Conservation (phyloP, 2,113 vertebrate species). For the Rhynchopsitta pachyrhyncha region DNA sequence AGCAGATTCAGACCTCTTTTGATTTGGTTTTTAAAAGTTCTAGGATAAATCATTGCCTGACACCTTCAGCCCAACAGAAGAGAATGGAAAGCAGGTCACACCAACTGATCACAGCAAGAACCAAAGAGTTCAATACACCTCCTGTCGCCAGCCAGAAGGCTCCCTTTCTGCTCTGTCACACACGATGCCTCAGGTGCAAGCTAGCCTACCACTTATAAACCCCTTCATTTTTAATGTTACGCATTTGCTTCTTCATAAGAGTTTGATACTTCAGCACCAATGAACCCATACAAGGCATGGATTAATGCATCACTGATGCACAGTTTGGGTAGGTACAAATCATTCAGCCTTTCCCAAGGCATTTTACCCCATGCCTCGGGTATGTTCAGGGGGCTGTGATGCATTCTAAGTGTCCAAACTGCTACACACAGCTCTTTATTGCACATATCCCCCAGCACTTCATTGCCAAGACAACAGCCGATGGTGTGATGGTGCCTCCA, state of each 20-base stretch:
- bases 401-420: fast-evolving
- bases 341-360: background rate
- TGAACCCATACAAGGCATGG: background rate
- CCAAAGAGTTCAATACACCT: background rate
- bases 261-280: background rate
- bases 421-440: background rate
- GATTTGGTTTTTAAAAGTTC: background rate
- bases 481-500: fast-evolving
- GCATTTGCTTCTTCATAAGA: background rate
- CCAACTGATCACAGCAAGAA: background rate
- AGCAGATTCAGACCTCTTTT: background rate
- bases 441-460: background rate
- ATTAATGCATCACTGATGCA: background rate
- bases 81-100: background rate
- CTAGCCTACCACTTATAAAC: background rate
- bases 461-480: background rate
- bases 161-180: background rate
- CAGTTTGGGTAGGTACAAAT: background rate
- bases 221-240: background rate
- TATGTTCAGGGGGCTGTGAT: background rate
- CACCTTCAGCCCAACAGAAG: background rate
- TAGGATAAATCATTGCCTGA: background rate
- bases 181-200: background rate
- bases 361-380: background rate
- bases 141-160: background rate